Conservation (phyloP, 2,888 invertebrate species). For the Nephrotoma guestfalica region DNA sequence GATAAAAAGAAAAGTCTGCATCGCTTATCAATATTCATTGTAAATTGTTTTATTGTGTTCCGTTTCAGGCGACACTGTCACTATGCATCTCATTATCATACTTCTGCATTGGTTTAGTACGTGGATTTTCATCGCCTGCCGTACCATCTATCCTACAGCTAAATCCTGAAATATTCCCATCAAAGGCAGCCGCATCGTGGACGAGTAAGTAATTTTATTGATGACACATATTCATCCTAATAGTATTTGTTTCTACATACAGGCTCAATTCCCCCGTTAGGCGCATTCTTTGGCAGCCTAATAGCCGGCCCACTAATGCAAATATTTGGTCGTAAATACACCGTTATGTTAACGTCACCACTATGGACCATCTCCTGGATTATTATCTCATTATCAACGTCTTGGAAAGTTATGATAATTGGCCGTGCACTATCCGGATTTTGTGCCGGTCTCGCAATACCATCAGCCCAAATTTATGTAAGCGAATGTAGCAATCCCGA, state of each 20-base stretch:
- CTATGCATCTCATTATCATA: slow-evolving; percentile 42
- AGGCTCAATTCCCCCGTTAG: slow-evolving; percentile 42
- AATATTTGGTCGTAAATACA: slow-evolving; percentile 37
- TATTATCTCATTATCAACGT: slow-evolving; percentile 36
- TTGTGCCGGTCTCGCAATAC: slow-evolving; percentile 42
- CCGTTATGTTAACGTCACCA: slow-evolving; percentile 36
- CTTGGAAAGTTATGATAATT: slow-evolving; percentile 33
- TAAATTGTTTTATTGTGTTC: not conserved
- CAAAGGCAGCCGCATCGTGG: slow-evolving; percentile 39
- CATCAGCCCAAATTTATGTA: slow-evolving; percentile 48
- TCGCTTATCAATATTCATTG: not conserved
- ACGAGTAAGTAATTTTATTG: slow-evolving; percentile 30
- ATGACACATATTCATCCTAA: not conserved
- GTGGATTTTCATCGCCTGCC: slow-evolving; percentile 44
- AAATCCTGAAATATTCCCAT: slow-evolving; percentile 33
- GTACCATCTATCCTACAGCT: slow-evolving; percentile 37
- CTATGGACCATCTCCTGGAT: slow-evolving; percentile 40
- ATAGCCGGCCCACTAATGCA: slow-evolving; percentile 39
- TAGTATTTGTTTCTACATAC: not conserved
- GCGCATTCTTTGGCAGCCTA: slow-evolving; percentile 41
- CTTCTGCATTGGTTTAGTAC: slow-evolving; percentile 41
- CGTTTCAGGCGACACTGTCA: slow-evolving; percentile 37
- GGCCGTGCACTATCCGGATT: slow-evolving; percentile 44
- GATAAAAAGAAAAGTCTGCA: not conserved
- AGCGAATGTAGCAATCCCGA: slow-evolving; percentile 49